These are phyloP conservation scores for Rhynchomys soricoides DNA, from an alignment of 2,113 vertebrate genomes.

Conservation along the genomic window DNA sequence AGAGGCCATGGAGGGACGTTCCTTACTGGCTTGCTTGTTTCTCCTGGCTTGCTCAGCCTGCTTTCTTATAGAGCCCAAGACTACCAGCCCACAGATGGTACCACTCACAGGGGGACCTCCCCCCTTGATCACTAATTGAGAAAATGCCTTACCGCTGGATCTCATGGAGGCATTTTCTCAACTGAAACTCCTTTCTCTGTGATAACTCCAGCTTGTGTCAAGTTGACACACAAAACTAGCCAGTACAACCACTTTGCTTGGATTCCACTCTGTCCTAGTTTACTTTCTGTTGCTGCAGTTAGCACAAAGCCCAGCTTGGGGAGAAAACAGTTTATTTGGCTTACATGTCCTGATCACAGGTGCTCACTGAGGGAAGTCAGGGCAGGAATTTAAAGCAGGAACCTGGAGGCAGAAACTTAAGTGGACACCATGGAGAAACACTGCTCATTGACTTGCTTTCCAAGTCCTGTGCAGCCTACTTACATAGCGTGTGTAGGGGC, in stretches of 20 bases:
- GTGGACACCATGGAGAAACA: background rate
- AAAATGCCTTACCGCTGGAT: no score
- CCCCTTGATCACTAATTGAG: no score
- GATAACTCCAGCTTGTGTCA: no score
- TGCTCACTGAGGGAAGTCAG: background rate
- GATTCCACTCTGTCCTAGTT: background rate
- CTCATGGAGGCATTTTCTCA: no score
- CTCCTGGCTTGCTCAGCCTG: no score
- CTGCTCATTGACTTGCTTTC: background rate
- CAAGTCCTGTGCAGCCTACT: background rate
- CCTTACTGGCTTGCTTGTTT: no score
- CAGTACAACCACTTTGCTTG: constrained; percentile 7
- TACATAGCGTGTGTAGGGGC: background rate
- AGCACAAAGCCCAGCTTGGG: background rate
- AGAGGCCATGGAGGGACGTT: no score
- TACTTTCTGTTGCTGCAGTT: background rate
- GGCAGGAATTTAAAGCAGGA: background rate
- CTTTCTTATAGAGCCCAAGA: no score
- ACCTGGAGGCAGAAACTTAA: background rate
- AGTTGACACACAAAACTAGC: no score
- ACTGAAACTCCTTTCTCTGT: no score
- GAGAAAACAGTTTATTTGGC: background rate
- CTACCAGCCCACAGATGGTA: no score
- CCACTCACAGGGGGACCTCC: no score
- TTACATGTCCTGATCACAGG: background rate